These are phyloP conservation scores for Lasioglossum albipes DNA, from an alignment of 1,140 invertebrate genomes.

Conservation along the genomic window DNA sequence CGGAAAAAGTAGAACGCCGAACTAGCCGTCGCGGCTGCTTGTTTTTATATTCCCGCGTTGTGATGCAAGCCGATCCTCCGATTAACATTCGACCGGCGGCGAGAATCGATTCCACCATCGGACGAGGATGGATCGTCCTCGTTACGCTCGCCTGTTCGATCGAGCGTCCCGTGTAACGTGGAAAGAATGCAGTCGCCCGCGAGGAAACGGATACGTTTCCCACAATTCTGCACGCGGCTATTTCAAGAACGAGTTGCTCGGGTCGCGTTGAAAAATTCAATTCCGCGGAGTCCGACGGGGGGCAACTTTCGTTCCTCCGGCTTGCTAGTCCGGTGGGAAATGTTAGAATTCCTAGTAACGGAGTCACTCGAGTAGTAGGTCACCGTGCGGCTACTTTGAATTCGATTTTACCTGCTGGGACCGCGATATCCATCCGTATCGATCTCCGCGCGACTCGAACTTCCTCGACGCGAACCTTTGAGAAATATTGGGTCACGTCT, in stretches of 20 bases:
- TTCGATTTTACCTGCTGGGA: too few relatives aligned
- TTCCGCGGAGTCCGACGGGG: too few relatives aligned
- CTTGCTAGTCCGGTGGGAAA: neutral
- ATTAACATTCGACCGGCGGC: neutral
- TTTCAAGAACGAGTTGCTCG: neutral
- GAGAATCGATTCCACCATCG: neutral
- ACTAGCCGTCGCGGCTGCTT: neutral
- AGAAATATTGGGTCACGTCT: too few relatives aligned
- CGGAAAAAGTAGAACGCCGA: constrained; percentile 21
- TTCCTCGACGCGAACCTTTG: too few relatives aligned
- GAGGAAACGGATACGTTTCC: constrained; percentile 5
- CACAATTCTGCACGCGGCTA: neutral
- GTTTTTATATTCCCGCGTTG: neutral
- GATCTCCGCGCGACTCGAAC: too few relatives aligned
- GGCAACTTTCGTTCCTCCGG: neutral
- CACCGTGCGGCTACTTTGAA: neutral
- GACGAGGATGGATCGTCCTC: neutral
- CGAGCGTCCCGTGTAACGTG: neutral
- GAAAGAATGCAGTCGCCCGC: neutral
- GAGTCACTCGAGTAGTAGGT: neutral
- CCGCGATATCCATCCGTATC: too few relatives aligned
- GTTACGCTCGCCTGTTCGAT: neutral
- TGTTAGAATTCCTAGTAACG: neutral
- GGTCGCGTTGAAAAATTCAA: neutral
- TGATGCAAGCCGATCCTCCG: neutral